These are phyloP conservation scores for Acanthurus lineatus DNA, from an alignment of 2,797 vertebrate species.

Conservation along the genomic window DNA sequence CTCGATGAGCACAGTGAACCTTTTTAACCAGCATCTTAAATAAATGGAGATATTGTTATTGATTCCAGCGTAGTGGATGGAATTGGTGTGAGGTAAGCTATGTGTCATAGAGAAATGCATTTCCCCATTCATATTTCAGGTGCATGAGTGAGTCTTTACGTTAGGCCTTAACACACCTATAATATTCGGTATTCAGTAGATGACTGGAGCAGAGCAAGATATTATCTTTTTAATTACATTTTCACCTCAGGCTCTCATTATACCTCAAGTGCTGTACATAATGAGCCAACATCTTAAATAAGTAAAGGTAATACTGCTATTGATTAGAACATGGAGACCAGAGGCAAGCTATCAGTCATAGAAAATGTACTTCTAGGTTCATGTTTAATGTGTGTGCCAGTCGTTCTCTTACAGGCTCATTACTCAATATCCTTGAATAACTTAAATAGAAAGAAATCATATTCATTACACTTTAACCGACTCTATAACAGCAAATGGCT, in stretches of 20 bases:
- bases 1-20: constrained; percentile 26
- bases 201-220: constrained; percentile 63
- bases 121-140: constrained; percentile 55
- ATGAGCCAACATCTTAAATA: constrained; percentile 82
- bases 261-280: constrained; percentile 74
- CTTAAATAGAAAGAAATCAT: constrained; percentile 48
- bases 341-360: constrained; percentile 73
- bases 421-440: constrained; percentile 69
- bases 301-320: constrained; percentile 79
- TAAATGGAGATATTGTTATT: constrained; percentile 55
- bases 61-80: constrained; percentile 37
- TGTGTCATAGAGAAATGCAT: constrained; percentile 46
- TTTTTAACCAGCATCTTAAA: constrained; percentile 59
- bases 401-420: constrained; percentile 56
- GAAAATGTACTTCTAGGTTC: constrained; percentile 62
- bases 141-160: constrained; percentile 35
- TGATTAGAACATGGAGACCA: constrained; percentile 70
- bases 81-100: constrained; percentile 35
- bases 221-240: constrained; percentile 83
- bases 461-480: constrained; percentile 57
- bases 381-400: constrained; percentile 53
- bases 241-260: constrained; percentile 75
- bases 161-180: constrained; percentile 38
- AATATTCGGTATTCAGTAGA: constrained; percentile 63
- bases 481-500: constrained; percentile 31